Evolutionary conservation across 2,888 invertebrate species (phyloP).

Genomic region (Barypeithes pellucidus): DNA sequence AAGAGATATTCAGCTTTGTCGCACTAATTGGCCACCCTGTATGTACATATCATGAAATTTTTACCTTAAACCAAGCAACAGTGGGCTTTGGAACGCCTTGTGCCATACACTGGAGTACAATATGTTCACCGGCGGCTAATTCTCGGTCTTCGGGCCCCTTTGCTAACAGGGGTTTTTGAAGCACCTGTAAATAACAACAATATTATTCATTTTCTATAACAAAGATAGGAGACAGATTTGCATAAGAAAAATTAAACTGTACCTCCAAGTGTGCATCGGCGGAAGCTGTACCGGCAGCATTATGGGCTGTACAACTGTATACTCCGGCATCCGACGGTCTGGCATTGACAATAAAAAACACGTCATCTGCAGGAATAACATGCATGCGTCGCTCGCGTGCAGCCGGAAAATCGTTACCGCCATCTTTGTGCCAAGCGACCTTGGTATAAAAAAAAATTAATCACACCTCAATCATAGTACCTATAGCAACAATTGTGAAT

Average conservation of each 20-base stretch:
- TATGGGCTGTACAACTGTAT: conserved; percentile 94
- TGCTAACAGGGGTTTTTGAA: conserved; percentile 86
- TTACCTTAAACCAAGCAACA: conserved; percentile 82
- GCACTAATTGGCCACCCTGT: too few relatives aligned
- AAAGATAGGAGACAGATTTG: too few relatives aligned
- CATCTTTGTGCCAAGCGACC: conserved; percentile 92
- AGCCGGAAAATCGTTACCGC: conserved; percentile 95
- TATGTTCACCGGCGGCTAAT: conserved; percentile 85
- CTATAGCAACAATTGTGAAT: too few relatives aligned
- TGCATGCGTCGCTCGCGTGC: conserved; percentile 94
- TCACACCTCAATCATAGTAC: too few relatives aligned
- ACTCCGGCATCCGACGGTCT: conserved; percentile 91
- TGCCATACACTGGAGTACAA: conserved; percentile 91
- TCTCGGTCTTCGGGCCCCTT: conserved; percentile 90
- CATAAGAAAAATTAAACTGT: conserved; percentile 6
- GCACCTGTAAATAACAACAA: conserved; percentile 32
- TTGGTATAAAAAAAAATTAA: too few relatives aligned
- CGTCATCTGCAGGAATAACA: conserved; percentile 92
- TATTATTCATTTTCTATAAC: too few relatives aligned
- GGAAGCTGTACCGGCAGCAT: conserved; percentile 89
- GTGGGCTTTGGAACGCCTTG: conserved; percentile 88
- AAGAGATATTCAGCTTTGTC: too few relatives aligned
- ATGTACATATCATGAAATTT: too few relatives aligned
- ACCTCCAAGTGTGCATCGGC: conserved; percentile 91
- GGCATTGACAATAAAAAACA: conserved; percentile 93